Evolutionary conservation across 2,113 vertebrate species (phyloP).

Genomic region (Axis porcinus): DNA sequence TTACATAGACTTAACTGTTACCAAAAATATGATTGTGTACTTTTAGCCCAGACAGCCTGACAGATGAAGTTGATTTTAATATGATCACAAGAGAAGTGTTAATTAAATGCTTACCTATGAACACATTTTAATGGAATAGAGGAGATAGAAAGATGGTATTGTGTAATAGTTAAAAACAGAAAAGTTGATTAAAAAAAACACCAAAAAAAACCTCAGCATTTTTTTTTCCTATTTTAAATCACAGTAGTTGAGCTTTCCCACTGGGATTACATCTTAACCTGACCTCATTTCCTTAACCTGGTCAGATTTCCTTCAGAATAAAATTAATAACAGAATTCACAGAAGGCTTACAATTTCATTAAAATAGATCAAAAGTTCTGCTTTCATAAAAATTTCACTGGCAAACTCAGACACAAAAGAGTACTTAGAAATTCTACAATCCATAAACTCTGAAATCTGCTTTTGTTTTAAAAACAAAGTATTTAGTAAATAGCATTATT

Average conservation of each 20-base stretch:
- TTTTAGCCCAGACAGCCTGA: background rate
- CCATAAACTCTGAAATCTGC: background rate
- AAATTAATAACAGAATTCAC: constrained; percentile 66
- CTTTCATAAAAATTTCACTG: constrained; percentile 56
- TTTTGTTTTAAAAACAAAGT: constrained; percentile 24
- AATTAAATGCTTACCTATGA: background rate
- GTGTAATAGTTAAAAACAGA: background rate
- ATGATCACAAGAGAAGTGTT: constrained; percentile 8
- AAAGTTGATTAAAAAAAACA: background rate
- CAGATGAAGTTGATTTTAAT: constrained; percentile 32
- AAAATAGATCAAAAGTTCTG: constrained; percentile 61
- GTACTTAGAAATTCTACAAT: background rate
- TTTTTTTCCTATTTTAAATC: constrained; percentile 35
- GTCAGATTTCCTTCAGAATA: constrained; percentile 57
- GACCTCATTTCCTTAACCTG: constrained; percentile 64
- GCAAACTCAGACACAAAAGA: background rate
- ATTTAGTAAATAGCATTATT: constrained; percentile 30
- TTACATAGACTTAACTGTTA: constrained; percentile 36
- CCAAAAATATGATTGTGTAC: background rate
- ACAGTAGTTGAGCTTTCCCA: constrained; percentile 17
- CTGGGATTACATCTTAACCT: constrained; percentile 25
- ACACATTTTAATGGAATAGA: background rate
- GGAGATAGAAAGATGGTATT: background rate
- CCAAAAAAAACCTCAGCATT: background rate
- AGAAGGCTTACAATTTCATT: constrained; percentile 67